Percentiles rank a stretch among this genome's conserved stretches.
phyloP scores from a whole-genome alignment of 2,888 invertebrate species.

The Drosophila quinaria region DNA sequence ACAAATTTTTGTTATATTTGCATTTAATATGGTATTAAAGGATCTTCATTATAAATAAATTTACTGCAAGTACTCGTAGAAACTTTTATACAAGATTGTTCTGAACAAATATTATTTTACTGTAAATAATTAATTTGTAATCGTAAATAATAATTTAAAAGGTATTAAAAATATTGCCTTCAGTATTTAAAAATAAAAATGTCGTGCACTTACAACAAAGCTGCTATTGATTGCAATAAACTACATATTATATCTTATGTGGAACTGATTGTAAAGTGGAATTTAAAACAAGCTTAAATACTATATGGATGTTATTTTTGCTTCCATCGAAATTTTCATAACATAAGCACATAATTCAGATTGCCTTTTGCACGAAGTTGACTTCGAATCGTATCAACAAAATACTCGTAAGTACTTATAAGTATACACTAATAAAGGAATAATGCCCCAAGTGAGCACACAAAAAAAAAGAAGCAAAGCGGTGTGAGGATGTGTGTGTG shows the following conservation, averaged over 20 bases:
- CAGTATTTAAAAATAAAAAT: no score
- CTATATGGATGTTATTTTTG: not conserved
- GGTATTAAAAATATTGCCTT: not conserved
- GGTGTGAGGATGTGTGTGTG: not conserved
- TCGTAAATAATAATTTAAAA: not conserved
- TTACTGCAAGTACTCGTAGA: no score
- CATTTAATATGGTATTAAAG: no score
- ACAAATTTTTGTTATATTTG: no score
- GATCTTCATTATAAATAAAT: no score
- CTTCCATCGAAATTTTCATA: not conserved
- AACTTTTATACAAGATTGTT: no score
- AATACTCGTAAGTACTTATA: conserved; percentile 9
- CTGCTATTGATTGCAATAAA: not conserved
- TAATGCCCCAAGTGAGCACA: conserved; percentile 26
- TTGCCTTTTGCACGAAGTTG: not conserved
- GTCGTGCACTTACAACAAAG: no score
- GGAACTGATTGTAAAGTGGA: not conserved
- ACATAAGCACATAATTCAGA: not conserved
- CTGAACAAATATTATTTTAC: no score
- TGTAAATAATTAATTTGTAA: no score
- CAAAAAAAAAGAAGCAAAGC: conserved; percentile 9
- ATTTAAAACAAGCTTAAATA: not conserved
- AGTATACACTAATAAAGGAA: conserved; percentile 23
- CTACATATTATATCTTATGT: not conserved
- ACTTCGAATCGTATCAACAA: not conserved